These are phyloP conservation scores for Columba livia DNA, from an alignment of 2,113 vertebrate species.

Conservation along the genomic window DNA sequence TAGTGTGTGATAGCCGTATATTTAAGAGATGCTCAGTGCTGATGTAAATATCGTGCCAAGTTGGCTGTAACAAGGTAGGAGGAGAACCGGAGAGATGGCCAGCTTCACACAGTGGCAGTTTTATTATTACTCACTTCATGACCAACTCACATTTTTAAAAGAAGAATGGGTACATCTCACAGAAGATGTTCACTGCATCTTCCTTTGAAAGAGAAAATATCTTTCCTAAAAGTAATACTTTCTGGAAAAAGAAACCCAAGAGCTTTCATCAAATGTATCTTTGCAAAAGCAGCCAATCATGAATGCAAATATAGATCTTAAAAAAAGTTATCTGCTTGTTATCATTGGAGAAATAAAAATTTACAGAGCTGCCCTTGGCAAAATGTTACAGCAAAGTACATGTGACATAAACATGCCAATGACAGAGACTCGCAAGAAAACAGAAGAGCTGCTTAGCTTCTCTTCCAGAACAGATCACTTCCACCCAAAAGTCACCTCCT, in stretches of 20 bases:
- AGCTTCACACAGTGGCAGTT: background rate
- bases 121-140: background rate
- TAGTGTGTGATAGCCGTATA: accelerated
- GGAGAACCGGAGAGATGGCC: background rate
- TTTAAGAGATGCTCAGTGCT: background rate
- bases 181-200: background rate
- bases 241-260: background rate
- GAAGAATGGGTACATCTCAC: background rate
- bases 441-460: background rate
- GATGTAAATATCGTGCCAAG: background rate
- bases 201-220: background rate
- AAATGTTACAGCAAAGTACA: background rate
- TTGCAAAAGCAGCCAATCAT: background rate
- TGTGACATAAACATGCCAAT: background rate
- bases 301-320: background rate
- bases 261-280: background rate
- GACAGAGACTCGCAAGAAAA: background rate
- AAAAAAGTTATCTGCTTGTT: background rate
- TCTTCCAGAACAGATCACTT: background rate
- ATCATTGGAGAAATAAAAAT: background rate
- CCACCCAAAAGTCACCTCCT: background rate
- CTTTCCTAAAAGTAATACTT: background rate
- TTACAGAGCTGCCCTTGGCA: background rate
- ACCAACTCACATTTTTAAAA: background rate
- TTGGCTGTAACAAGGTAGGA: background rate